A percentile compares a stretch with the other conserved stretches of the same genome.
Conservation (phyloP, 2,113 vertebrate species). For the Hippocampus mohnikei region DNA sequence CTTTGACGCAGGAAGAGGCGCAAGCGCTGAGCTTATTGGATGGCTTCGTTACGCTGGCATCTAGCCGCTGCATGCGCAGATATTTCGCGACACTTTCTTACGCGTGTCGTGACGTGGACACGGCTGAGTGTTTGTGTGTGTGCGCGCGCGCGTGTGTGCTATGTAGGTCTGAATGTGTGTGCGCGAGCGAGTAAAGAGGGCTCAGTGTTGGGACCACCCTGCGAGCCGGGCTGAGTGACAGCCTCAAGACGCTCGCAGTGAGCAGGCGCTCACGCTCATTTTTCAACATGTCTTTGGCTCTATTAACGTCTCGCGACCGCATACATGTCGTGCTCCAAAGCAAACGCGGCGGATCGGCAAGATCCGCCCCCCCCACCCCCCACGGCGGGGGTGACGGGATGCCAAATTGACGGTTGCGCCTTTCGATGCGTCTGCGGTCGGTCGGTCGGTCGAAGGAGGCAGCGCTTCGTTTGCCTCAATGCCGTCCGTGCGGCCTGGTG, state of each 20-base stretch:
- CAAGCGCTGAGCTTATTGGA: constrained; percentile 70
- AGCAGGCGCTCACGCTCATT: constrained; percentile 46
- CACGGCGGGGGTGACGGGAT: constrained; percentile 38
- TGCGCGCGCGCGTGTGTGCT: constrained; percentile 13
- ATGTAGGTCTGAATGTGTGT: constrained; percentile 7
- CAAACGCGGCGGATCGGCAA: constrained; percentile 56
- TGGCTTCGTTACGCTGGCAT: constrained; percentile 70
- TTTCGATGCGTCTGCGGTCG: constrained; percentile 31
- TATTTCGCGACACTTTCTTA: constrained; percentile 69
- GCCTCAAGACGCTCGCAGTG: constrained; percentile 53
- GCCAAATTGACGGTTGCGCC: constrained; percentile 26
- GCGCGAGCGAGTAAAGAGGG: constrained; percentile 58
- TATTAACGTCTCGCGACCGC: constrained; percentile 71
- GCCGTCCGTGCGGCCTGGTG: neutral
- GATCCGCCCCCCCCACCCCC: too few relatives aligned
- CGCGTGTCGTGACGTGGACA: constrained; percentile 68
- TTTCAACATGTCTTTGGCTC: constrained; percentile 67
- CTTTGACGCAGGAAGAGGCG: constrained; percentile 65
- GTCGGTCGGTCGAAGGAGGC: constrained; percentile 31
- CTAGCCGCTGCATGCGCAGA: constrained; percentile 46
- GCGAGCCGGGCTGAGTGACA: constrained; percentile 69
- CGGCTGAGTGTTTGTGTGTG: constrained; percentile 59
- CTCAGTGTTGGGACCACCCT: constrained; percentile 73
- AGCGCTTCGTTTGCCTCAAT: constrained; percentile 21
- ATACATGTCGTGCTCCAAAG: constrained; percentile 62